phyloP scores from a whole-genome alignment of 2,797 vertebrate genomes.

The Pseudocheirus occidentalis region DNA sequence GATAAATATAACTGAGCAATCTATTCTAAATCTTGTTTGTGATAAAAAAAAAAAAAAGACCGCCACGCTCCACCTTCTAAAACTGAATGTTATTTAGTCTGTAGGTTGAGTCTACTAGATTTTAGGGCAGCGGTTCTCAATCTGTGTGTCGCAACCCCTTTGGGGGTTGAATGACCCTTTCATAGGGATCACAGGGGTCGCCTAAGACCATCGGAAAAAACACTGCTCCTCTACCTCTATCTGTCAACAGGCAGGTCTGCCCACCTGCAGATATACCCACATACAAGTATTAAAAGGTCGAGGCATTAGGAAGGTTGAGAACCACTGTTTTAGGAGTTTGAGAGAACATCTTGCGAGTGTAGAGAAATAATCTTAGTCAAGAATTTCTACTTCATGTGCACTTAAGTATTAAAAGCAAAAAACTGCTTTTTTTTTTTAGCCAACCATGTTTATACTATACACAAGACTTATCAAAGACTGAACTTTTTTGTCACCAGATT shows the following conservation, averaged over 20 bases:
- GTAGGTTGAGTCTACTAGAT: neutral
- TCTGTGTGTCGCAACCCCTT: too few species aligned
- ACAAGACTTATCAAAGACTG: neutral
- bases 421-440: neutral
- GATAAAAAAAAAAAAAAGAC: neutral
- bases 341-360: neutral
- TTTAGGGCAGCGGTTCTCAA: neutral
- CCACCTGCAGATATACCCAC: too few species aligned
- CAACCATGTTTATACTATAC: neutral
- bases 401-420: neutral
- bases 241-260: too few species aligned
- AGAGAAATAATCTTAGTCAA: neutral
- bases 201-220: too few species aligned
- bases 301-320: too few species aligned
- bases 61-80: neutral
- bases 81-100: neutral
- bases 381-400: neutral
- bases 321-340: neutral
- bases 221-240: too few species aligned
- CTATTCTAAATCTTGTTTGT: neutral
- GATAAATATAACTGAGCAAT: neutral
- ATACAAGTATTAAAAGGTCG: too few species aligned
- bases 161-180: too few species aligned
- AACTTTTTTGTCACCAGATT: neutral
- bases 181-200: too few species aligned